Percentiles rank a stretch among this genome's conserved stretches.
These are phyloP conservation scores for Heterohyrax brucei DNA, from an alignment of 2,797 vertebrate species.

Conservation along the genomic window DNA sequence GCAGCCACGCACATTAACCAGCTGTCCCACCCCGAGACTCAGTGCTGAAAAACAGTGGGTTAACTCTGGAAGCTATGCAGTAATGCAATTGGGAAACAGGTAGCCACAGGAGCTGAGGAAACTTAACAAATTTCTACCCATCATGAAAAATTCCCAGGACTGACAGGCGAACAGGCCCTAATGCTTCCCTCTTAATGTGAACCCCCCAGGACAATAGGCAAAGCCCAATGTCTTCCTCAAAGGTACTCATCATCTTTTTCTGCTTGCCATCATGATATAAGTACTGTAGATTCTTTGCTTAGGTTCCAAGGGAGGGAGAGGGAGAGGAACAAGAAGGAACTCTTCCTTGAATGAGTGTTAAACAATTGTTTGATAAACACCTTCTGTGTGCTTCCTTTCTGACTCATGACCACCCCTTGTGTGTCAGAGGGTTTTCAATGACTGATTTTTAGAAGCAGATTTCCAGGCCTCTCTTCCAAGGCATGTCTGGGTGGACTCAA, in stretches of 20 bases:
- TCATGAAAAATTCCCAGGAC: neutral
- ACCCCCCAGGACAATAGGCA: neutral
- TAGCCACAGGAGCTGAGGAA: neutral
- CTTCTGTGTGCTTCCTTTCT: neutral
- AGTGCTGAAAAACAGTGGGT: neutral
- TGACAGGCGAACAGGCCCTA: neutral
- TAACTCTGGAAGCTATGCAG: neutral
- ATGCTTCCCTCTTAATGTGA: neutral
- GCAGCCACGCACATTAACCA: neutral
- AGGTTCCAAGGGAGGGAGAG: neutral
- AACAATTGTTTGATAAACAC: neutral
- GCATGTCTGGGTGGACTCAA: neutral
- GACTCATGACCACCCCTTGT: neutral
- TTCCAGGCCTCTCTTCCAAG: neutral
- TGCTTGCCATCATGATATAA: neutral
- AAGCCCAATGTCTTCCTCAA: neutral
- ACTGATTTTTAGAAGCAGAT: neutral
- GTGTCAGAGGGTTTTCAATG: neutral
- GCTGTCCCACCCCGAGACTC: neutral
- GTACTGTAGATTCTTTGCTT: neutral
- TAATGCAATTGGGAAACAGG: neutral
- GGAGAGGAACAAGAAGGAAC: too few relatives aligned
- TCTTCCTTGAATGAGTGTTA: neutral
- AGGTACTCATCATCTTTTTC: neutral
- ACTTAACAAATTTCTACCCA: neutral